Percentiles rank a stretch among this genome's conserved stretches.
phyloP scores from a whole-genome alignment of 1,140 invertebrate genomes.

The Drosophila biarmipes region DNA sequence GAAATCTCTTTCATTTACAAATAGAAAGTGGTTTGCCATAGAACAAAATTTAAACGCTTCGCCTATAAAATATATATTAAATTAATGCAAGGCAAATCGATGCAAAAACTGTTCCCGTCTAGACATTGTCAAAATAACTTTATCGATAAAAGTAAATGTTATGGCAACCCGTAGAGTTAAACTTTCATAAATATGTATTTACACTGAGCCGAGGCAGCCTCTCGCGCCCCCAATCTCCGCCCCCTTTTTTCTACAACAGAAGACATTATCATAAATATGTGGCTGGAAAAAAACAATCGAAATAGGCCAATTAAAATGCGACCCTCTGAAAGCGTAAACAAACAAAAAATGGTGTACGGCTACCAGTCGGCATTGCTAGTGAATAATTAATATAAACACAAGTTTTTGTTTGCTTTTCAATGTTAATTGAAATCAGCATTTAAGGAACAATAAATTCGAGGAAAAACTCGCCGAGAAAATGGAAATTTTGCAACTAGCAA shows the following conservation, averaged over 20 bases:
- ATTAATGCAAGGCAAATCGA: constrained; percentile 1
- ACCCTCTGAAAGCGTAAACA: constrained; percentile 22
- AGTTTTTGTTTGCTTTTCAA: constrained; percentile 43
- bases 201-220: constrained; percentile 15
- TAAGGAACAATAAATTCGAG: constrained; percentile 70
- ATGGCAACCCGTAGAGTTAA: constrained; percentile 28
- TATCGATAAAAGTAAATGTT: constrained; percentile 38
- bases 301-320: constrained; percentile 48
- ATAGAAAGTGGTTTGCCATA: neutral
- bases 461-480: constrained; percentile 22
- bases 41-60: neutral
- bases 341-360: constrained; percentile 20
- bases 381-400: constrained; percentile 70
- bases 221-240: constrained; percentile 12
- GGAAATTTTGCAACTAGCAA: constrained; percentile 17
- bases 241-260: constrained; percentile 12
- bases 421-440: constrained; percentile 76
- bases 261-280: constrained; percentile 64
- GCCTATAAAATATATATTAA: neutral
- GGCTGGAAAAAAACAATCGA: constrained; percentile 15
- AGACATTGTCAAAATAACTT: constrained; percentile 42
- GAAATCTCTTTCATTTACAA: constrained; percentile 25
- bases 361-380: constrained; percentile 34
- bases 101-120: constrained; percentile 34
- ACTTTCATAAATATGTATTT: constrained; percentile 49